Conservation (phyloP, 2,888 invertebrate species). For the Ophioninae sp. region DNA sequence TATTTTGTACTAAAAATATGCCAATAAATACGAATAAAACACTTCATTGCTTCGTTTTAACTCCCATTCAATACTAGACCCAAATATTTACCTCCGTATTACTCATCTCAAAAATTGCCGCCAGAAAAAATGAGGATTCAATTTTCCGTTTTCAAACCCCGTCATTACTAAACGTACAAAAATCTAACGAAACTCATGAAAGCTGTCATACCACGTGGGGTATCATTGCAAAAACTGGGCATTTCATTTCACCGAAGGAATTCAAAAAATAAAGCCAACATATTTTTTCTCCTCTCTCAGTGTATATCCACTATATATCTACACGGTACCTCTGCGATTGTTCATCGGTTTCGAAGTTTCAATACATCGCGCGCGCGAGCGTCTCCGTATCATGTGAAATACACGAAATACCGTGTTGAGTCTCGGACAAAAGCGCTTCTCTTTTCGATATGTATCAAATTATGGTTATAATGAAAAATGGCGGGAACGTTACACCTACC, state of each 20-base stretch:
- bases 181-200: constrained; percentile 4
- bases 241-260: constrained; percentile 12
- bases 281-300: no score
- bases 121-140: no score
- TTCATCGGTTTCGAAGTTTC: neutral
- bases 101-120: no score
- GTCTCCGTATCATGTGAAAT: neutral
- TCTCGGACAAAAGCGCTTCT: constrained; percentile 60
- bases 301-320: no score
- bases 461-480: constrained; percentile 80
- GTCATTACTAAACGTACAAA: constrained; percentile 3
- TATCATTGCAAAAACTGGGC: constrained; percentile 27
- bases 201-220: neutral
- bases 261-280: no score
- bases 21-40: no score
- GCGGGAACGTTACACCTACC: constrained; percentile 81
- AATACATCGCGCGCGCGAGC: neutral
- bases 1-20: no score
- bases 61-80: no score
- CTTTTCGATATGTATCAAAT: constrained; percentile 80
- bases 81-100: no score
- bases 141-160: no score
- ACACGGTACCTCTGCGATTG: neutral
- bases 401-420: constrained; percentile 19
- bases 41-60: no score